Percentiles rank a stretch among this genome's conserved stretches.
Conservation (phyloP, 2,797 vertebrate genomes). For the Brachyalestes nurse region DNA sequence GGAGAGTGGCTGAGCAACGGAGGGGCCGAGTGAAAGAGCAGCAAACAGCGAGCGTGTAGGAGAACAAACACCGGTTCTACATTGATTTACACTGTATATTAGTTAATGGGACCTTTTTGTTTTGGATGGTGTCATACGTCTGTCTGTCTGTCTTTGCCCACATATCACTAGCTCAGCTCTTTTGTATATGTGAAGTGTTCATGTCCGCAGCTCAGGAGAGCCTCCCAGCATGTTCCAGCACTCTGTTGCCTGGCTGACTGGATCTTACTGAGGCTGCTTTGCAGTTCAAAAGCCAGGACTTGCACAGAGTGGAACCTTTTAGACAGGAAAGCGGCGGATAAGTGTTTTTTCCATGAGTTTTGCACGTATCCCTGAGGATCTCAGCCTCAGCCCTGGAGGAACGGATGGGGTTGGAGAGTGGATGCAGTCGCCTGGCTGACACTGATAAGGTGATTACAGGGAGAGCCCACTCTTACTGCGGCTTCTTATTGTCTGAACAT, state of each 20-base stretch:
- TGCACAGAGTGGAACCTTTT: conserved; percentile 11
- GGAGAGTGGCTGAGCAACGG: too few relatives aligned
- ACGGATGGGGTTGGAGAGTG: conserved; percentile 50
- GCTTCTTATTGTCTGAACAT: conserved; percentile 49
- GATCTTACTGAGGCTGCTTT: conserved; percentile 1
- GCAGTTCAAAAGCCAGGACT: not conserved
- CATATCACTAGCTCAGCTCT: not conserved
- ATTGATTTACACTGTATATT: too few relatives aligned
- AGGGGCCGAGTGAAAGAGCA: too few relatives aligned
- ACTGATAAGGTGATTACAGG: conserved; percentile 59
- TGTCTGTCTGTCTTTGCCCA: conserved; percentile 6
- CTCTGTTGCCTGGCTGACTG: conserved; percentile 20
- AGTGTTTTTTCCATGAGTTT: not conserved
- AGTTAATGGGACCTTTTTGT: too few relatives aligned
- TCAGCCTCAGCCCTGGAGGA: conserved; percentile 35
- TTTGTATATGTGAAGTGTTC: conserved; percentile 5
- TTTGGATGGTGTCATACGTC: too few relatives aligned
- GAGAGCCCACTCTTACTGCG: conserved; percentile 39
- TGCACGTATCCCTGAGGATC: conserved; percentile 25
- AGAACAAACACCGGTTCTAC: too few relatives aligned
- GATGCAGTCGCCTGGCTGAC: conserved; percentile 46
- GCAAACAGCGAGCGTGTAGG: too few relatives aligned
- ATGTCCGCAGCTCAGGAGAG: conserved; percentile 1
- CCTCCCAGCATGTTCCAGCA: not conserved
- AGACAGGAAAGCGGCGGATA: conserved; percentile 6